Percentiles rank a stretch among this genome's conserved stretches.
phyloP scores from a whole-genome alignment of 2,113 vertebrate genomes.

The Pelusios castaneus region DNA sequence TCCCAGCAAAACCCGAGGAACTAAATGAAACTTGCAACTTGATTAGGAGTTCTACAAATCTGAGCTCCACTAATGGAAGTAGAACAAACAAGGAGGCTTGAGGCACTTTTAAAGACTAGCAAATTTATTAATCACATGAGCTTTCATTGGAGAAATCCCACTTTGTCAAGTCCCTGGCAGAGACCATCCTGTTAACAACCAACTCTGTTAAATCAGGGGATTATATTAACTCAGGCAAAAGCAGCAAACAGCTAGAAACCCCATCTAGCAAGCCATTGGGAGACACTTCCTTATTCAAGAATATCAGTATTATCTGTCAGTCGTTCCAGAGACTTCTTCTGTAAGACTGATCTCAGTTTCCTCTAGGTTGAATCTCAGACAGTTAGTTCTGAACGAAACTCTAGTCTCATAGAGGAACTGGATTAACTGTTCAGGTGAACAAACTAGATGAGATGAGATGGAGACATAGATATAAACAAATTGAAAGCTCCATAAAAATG shows the following conservation, averaged over 20 bases:
- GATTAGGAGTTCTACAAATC: neutral
- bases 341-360: neutral
- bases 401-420: neutral
- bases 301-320: neutral
- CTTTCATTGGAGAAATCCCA: no score
- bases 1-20: neutral
- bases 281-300: neutral
- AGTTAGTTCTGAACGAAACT: neutral
- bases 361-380: neutral
- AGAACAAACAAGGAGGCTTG: no score
- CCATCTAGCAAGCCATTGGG: neutral
- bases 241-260: neutral
- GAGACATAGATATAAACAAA: neutral
- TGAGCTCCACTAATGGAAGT: neutral
- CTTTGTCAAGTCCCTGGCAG: neutral
- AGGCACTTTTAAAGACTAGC: no score
- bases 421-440: neutral
- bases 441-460: neutral
- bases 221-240: neutral
- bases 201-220: neutral
- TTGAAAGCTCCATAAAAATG: neutral
- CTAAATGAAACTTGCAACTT: neutral
- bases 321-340: neutral
- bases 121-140: no score
- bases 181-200: neutral